A percentile compares a stretch with the other conserved stretches of the same genome.
phyloP scores from a whole-genome alignment of 2,113 vertebrate species.

The Crotalus tigris region DNA sequence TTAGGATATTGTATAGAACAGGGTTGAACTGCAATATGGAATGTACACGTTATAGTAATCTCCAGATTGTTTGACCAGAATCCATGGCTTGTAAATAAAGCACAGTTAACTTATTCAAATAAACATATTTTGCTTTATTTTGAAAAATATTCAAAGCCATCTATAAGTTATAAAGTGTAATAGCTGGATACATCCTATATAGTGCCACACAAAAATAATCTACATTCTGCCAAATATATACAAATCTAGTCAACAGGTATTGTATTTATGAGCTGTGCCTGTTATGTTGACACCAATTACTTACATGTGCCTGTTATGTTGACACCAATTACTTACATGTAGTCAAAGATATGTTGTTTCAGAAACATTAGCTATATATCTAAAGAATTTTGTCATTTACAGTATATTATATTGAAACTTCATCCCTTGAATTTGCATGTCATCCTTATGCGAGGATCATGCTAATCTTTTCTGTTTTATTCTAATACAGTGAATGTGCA shows the following conservation, averaged over 20 bases:
- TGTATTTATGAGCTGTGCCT: background rate
- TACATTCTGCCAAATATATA: background rate
- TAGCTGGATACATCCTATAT: background rate
- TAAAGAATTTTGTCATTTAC: slow-evolving; percentile 21
- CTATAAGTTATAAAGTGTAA: background rate
- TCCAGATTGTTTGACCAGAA: background rate
- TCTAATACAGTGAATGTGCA: background rate
- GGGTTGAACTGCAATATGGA: background rate
- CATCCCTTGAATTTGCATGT: accelerated
- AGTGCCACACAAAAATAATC: background rate
- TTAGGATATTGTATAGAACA: background rate
- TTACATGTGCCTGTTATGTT: slow-evolving; percentile 12
- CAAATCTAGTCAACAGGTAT: background rate
- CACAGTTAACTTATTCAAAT: background rate
- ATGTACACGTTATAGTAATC: background rate
- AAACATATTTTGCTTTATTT: background rate
- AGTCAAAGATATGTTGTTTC: slow-evolving; percentile 2
- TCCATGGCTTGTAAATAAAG: background rate
- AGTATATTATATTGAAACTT: slow-evolving; percentile 30
- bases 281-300: slow-evolving; percentile 16
- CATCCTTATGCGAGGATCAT: background rate
- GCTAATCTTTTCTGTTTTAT: background rate
- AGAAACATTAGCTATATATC: slow-evolving; percentile 22
- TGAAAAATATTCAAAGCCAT: background rate
- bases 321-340: slow-evolving; percentile 24